Percentiles rank a stretch among this genome's conserved stretches.
phyloP scores from a whole-genome alignment of 2,888 invertebrate species.

The Eueremaeus valkanovi region DNA sequence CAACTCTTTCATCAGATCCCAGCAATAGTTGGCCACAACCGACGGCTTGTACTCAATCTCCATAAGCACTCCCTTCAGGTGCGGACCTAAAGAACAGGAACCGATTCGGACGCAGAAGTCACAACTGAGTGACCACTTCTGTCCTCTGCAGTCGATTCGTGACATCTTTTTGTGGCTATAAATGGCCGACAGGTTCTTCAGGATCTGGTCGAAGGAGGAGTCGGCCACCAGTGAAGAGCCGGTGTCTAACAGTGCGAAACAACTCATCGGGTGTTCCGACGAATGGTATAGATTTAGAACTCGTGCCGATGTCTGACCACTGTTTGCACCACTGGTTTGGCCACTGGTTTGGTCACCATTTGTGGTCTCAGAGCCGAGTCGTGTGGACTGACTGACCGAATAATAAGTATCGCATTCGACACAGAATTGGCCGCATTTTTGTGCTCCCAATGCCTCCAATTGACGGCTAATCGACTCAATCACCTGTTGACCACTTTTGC shows the following conservation, averaged over 20 bases:
- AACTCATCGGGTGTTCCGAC: slow-evolving; percentile 90
- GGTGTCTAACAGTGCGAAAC: slow-evolving; percentile 79
- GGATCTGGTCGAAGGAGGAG: slow-evolving; percentile 79
- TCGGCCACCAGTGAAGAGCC: slow-evolving; percentile 80
- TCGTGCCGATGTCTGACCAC: slow-evolving; percentile 53
- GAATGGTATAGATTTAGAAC: slow-evolving; percentile 91
- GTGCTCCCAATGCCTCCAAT: slow-evolving; percentile 76
- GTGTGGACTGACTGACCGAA: slow-evolving; percentile 45
- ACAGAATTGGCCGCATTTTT: slow-evolving; percentile 80
- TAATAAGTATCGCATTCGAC: slow-evolving; percentile 92
- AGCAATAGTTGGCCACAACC: slow-evolving; percentile 78
- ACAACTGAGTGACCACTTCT: slow-evolving; percentile 59
- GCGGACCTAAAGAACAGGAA: slow-evolving; percentile 84
- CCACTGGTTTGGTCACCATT: too few species aligned
- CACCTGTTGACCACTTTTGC: slow-evolving; percentile 76
- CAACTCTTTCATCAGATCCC: slow-evolving; percentile 87
- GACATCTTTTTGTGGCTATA: slow-evolving; percentile 75
- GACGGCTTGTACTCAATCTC: slow-evolving; percentile 93
- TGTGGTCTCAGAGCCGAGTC: not conserved
- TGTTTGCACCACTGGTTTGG: too few species aligned
- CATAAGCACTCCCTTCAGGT: slow-evolving; percentile 85
- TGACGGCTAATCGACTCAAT: slow-evolving; percentile 82
- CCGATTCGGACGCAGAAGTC: slow-evolving; percentile 93
- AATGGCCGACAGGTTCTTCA: slow-evolving; percentile 80
- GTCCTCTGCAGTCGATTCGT: slow-evolving; percentile 73